Percentiles rank a stretch among this genome's conserved stretches.
Evolutionary conservation across 2,888 invertebrate genomes (phyloP).

Genomic region (Harpalus rubripes): DNA sequence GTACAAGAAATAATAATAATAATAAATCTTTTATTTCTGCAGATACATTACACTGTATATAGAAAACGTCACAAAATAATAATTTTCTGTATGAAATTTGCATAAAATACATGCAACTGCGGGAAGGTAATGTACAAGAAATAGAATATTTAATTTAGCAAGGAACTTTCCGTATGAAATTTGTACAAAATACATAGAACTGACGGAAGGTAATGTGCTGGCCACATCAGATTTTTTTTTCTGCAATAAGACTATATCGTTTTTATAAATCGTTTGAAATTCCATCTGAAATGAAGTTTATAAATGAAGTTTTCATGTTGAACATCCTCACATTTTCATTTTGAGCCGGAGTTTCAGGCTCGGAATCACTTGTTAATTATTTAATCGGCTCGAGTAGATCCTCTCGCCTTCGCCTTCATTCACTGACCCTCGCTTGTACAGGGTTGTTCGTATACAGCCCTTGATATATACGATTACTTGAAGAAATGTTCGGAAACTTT

Average conservation of each 20-base stretch:
- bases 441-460: background rate
- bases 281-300: conserved; percentile 2
- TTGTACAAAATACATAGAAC: too few species aligned
- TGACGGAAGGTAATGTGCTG: too few species aligned
- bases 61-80: too few species aligned
- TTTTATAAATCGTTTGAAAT: background rate
- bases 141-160: too few species aligned
- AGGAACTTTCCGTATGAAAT: too few species aligned
- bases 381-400: conserved; percentile 41
- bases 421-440: conserved; percentile 23
- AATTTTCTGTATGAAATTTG: too few species aligned
- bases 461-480: conserved; percentile 54
- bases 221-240: background rate
- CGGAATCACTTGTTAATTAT: conserved; percentile 56
- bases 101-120: too few species aligned
- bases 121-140: too few species aligned
- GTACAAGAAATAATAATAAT: too few species aligned
- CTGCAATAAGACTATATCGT: background rate
- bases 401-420: conserved; percentile 1
- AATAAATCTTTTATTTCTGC: too few species aligned
- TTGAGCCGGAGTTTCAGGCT: conserved; percentile 20
- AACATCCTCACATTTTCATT: conserved; percentile 29
- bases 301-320: conserved; percentile 30
- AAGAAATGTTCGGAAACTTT: conserved; percentile 63
- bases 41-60: too few species aligned